Evolutionary conservation across 2,888 invertebrate species (phyloP).

Genomic region (Acanthococcus lagerstroemiae): DNA sequence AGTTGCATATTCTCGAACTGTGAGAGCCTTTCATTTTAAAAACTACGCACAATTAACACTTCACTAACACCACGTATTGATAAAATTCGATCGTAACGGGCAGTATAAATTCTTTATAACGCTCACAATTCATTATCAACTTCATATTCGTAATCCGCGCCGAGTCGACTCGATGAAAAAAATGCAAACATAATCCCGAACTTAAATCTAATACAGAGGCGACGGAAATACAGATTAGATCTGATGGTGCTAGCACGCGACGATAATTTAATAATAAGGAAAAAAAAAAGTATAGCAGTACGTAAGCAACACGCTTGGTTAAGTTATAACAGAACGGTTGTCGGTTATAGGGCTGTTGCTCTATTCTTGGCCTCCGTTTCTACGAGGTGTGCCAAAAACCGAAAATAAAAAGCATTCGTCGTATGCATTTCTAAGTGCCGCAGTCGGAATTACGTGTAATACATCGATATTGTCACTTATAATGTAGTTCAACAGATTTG

Average conservation of each 20-base stretch:
- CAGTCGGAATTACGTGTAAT: not conserved
- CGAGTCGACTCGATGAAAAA: not conserved
- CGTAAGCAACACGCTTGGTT: not conserved
- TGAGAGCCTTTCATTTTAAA: too few relatives aligned
- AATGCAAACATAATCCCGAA: not conserved
- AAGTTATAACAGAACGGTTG: not conserved
- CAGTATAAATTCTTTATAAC: too few relatives aligned
- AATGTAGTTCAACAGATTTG: slow-evolving; percentile 6
- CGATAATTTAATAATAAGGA: slow-evolving; percentile 11
- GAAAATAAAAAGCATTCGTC: slow-evolving; percentile 15
- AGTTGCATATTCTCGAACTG: too few relatives aligned
- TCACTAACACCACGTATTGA: too few relatives aligned
- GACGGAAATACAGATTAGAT: slow-evolving; percentile 20
- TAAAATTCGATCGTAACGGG: too few relatives aligned
- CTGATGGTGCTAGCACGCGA: slow-evolving; percentile 10
- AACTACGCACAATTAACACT: too few relatives aligned
- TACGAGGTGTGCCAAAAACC: slow-evolving; percentile 20
- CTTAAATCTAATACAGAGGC: not conserved
- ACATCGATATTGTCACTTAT: slow-evolving; percentile 13
- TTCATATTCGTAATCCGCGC: not conserved
- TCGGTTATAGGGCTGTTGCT: slow-evolving; percentile 4
- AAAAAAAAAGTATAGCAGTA: not conserved
- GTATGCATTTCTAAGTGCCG: slow-evolving; percentile 18
- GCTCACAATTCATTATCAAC: not conserved
- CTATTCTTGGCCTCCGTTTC: slow-evolving; percentile 26